Conservation (phyloP, 2,113 vertebrate species). For the Typhlomys cinereus region DNA sequence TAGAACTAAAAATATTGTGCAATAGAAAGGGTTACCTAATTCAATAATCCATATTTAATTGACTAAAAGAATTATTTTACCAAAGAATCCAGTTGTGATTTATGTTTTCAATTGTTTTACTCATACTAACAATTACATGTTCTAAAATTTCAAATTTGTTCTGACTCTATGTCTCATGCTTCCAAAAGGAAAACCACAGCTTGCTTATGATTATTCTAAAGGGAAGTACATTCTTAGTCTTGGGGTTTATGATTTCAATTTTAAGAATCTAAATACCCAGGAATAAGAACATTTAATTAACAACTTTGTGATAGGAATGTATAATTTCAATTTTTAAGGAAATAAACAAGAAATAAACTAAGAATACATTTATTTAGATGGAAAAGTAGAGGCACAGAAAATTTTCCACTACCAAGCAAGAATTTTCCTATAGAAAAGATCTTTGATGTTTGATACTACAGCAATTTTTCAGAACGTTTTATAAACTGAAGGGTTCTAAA, state of each 20-base stretch:
- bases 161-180: background rate
- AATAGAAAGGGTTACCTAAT: background rate
- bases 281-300: background rate
- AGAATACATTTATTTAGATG: background rate
- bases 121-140: background rate
- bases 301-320: background rate
- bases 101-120: background rate
- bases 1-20: background rate
- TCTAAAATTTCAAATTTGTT: background rate
- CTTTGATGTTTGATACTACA: background rate
- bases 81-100: background rate
- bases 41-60: background rate
- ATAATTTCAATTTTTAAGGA: background rate
- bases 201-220: background rate
- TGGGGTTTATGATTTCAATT: background rate
- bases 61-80: background rate
- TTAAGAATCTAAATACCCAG: background rate
- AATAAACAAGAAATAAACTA: slow-evolving; percentile 15
- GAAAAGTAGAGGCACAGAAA: background rate
- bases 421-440: background rate
- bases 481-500: background rate
- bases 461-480: background rate
- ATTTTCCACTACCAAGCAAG: background rate
- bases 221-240: background rate
- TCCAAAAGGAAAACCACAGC: background rate